These are phyloP conservation scores for Saccostrea echinata DNA, from an alignment of 1,140 invertebrate species.

Conservation along the genomic window DNA sequence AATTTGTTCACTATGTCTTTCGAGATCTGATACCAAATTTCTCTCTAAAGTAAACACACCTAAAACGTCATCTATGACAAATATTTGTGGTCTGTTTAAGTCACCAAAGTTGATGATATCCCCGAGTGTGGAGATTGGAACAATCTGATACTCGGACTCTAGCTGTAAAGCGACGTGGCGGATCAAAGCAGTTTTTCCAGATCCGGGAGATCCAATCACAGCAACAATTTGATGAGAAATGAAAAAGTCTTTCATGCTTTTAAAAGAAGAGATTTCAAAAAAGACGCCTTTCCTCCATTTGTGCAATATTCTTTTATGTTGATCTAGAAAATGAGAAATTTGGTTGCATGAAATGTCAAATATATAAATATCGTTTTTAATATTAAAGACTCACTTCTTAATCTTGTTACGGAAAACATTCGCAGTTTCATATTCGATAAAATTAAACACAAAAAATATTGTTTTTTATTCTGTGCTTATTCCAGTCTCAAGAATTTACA, in stretches of 20 bases:
- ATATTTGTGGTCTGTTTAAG: neutral
- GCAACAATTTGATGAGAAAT: neutral
- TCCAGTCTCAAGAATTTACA: no score
- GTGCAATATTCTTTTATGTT: neutral
- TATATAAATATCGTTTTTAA: no score
- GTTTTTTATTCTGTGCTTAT: no score
- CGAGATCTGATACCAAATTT: neutral
- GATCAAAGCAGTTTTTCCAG: neutral
- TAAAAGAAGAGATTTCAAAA: neutral
- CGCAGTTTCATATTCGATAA: no score
- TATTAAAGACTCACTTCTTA: no score
- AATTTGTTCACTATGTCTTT: neutral
- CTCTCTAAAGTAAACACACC: neutral
- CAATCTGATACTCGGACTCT: neutral
- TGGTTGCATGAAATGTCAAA: no score
- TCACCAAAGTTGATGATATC: neutral
- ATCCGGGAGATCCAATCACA: neutral
- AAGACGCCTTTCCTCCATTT: neutral
- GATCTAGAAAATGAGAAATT: neutral
- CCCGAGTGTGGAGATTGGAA: neutral
- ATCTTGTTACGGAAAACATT: no score
- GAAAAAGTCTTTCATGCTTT: neutral
- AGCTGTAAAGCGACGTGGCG: neutral
- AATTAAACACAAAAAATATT: no score
- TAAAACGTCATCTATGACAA: neutral